Evolutionary conservation across 2,797 vertebrate genomes (phyloP).

Genomic region (Phoxinus dragarum): DNA sequence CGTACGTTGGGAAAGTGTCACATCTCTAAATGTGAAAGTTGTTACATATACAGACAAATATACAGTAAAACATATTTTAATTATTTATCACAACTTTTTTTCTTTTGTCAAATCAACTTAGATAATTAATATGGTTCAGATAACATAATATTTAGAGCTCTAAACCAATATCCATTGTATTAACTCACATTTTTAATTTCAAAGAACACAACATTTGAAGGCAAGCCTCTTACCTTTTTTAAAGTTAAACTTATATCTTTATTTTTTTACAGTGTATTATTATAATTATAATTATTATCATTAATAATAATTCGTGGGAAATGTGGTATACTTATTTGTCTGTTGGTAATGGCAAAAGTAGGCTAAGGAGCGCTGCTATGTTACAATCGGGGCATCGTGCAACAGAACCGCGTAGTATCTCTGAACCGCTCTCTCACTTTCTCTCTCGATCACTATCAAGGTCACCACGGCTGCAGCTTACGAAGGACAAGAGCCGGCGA

Average conservation of each 20-base stretch:
- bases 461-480: constrained; percentile 74
- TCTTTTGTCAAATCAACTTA: too few species aligned
- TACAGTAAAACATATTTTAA: neutral
- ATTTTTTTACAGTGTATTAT: neutral
- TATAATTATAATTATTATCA: neutral
- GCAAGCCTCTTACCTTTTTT: too few species aligned
- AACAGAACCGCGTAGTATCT: constrained; percentile 34
- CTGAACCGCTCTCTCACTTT: constrained; percentile 47
- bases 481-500: constrained; percentile 64
- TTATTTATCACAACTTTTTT: too few species aligned
- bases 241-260: too few species aligned
- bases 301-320: neutral
- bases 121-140: too few species aligned
- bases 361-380: neutral
- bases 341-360: neutral
- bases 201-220: too few species aligned
- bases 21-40: neutral
- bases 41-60: neutral
- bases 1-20: neutral
- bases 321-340: neutral
- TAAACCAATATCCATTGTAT: too few species aligned
- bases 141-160: too few species aligned
- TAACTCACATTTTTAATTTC: too few species aligned
- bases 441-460: constrained; percentile 59
- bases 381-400: constrained; percentile 16